phyloP scores from a whole-genome alignment of 2,113 vertebrate species.

The Saccopteryx leptura region DNA sequence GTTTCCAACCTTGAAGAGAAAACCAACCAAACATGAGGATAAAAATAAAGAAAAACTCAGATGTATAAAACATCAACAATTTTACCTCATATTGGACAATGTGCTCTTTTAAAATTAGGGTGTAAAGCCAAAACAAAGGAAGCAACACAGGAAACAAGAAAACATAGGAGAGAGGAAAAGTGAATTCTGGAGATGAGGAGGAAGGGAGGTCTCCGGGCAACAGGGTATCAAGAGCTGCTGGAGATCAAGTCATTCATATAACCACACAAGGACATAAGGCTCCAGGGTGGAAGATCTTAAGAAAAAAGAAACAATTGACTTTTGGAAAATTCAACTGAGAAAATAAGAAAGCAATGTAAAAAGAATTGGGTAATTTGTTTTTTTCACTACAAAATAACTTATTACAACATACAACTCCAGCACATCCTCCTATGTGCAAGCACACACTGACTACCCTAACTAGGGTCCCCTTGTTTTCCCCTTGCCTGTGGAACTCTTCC shows the following conservation, averaged over 20 bases:
- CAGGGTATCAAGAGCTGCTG: neutral
- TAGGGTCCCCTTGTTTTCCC: conserved; percentile 86
- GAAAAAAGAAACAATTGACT: neutral
- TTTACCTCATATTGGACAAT: neutral
- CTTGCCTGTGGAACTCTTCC: conserved; percentile 95
- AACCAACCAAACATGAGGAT: neutral
- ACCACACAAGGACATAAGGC: neutral
- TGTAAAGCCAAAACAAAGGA: neutral
- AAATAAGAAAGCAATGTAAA: neutral
- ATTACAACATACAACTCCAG: conserved; percentile 86
- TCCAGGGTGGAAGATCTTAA: neutral
- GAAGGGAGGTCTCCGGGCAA: neutral
- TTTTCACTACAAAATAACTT: conserved; percentile 91
- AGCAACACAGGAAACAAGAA: neutral
- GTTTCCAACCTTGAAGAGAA: conserved; percentile 19
- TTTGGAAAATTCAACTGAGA: neutral
- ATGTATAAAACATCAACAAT: neutral
- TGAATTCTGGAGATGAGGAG: neutral
- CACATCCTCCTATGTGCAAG: conserved; percentile 87
- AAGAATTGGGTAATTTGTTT: neutral
- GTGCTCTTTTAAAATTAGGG: neutral
- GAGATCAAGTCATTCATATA: neutral
- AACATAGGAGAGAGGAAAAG: neutral
- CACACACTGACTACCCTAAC: conserved; percentile 78
- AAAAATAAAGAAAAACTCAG: neutral